phyloP scores from a whole-genome alignment of 2,888 invertebrate genomes.

The Crioceris asparagi region DNA sequence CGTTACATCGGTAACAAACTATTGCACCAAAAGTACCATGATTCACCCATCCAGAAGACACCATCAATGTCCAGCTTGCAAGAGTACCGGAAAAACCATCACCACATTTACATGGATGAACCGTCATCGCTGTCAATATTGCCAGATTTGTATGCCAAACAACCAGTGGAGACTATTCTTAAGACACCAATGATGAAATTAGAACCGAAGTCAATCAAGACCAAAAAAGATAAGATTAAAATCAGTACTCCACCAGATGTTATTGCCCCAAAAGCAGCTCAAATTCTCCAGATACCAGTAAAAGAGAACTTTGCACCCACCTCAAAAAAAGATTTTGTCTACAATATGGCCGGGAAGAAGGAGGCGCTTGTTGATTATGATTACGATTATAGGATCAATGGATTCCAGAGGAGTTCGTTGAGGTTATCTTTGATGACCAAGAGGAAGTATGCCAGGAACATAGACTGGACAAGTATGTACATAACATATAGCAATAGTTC shows the following conservation, averaged over 20 bases:
- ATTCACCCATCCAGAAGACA: conserved; percentile 22
- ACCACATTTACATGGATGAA: conserved; percentile 5
- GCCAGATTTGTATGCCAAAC: conserved; percentile 9
- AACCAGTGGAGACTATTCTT: conserved; percentile 30
- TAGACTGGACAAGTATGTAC: conserved; percentile 26
- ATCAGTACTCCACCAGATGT: conserved; percentile 38
- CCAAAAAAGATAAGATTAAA: conserved; percentile 21
- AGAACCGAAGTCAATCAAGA: conserved; percentile 16
- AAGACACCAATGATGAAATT: conserved; percentile 31
- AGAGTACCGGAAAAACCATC: conserved; percentile 12
- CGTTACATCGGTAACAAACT: conserved; percentile 54
- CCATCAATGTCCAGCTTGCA: conserved; percentile 27
- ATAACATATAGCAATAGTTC: no score
- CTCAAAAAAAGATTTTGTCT: no score
- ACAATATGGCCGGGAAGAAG: no score
- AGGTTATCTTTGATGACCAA: conserved; percentile 28
- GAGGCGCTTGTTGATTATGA: conserved; percentile 20
- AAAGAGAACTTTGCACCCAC: conserved; percentile 26
- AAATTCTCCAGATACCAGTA: conserved; percentile 46
- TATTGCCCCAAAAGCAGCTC: conserved; percentile 53
- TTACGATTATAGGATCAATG: conserved; percentile 24
- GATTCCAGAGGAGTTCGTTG: conserved; percentile 31
- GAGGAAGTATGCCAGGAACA: conserved; percentile 24
- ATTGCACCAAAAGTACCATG: conserved; percentile 26
- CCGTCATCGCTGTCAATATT: conserved; percentile 6